A percentile compares a stretch with the other conserved stretches of the same genome.
Conservation (phyloP, 2,888 invertebrate species). For the Pasiphila rectangulata region DNA sequence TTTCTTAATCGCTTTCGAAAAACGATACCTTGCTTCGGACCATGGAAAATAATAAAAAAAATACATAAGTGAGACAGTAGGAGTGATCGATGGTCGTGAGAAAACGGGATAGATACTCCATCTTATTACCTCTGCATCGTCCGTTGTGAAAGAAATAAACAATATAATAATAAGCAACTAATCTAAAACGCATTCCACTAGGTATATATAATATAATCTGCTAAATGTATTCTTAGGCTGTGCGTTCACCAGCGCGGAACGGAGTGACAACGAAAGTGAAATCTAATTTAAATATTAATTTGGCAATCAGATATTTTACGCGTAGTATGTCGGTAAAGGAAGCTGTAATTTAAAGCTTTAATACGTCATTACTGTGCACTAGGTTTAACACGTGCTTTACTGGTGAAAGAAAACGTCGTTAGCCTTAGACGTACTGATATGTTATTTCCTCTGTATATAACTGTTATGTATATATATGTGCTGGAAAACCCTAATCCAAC, state of each 20-base stretch:
- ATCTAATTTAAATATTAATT: neutral
- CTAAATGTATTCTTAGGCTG: neutral
- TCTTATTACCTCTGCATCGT: conserved; percentile 73
- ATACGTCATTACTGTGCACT: too few species aligned
- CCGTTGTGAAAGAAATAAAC: conserved; percentile 66
- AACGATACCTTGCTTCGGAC: conserved; percentile 18
- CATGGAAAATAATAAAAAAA: conserved; percentile 28
- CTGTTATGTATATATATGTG: too few species aligned
- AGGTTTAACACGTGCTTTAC: too few species aligned
- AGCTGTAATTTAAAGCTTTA: neutral
- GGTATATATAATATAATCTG: conserved; percentile 2
- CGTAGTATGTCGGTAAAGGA: neutral
- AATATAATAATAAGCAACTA: conserved; percentile 50
- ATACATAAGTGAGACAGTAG: conserved; percentile 45
- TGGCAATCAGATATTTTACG: neutral
- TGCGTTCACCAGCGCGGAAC: conserved; percentile 14
- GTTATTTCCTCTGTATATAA: too few species aligned
- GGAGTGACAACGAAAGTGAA: neutral
- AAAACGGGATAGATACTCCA: conserved; percentile 40
- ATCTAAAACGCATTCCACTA: conserved; percentile 32
- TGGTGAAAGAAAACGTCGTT: too few species aligned
- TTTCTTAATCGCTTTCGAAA: conserved; percentile 1
- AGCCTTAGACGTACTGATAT: too few species aligned
- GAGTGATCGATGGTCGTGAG: conserved; percentile 54
- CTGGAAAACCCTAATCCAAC: too few species aligned